Evolutionary conservation across 2,797 vertebrate genomes (phyloP).

Genomic region (Sebastes itinus): DNA sequence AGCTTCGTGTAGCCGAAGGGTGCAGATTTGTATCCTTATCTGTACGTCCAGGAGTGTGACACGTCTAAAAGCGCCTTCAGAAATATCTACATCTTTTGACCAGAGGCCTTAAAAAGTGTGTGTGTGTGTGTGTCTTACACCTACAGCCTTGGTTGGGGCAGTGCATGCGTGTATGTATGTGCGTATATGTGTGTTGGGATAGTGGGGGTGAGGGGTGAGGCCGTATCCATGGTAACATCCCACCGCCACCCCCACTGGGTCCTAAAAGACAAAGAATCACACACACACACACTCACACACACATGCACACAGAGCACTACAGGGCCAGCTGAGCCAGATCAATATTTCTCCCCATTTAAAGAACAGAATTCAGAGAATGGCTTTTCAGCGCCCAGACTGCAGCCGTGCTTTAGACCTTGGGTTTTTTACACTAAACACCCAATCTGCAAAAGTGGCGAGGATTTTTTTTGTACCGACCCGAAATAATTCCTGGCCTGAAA

Average conservation of each 20-base stretch:
- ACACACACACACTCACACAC: slow-evolving; percentile 51
- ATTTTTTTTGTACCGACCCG: slow-evolving; percentile 44
- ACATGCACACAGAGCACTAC: slow-evolving; percentile 74
- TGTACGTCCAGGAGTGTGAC: slow-evolving; percentile 53
- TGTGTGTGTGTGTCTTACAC: slow-evolving; percentile 10
- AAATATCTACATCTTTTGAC: slow-evolving; percentile 62
- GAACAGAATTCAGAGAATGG: slow-evolving; percentile 98
- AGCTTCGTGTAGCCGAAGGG: slow-evolving; percentile 36
- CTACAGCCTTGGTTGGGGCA: slow-evolving; percentile 19
- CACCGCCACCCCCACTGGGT: slow-evolving; percentile 73
- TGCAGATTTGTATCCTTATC: slow-evolving; percentile 57
- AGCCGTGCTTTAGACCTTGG: slow-evolving; percentile 80
- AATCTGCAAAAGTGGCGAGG: slow-evolving; percentile 69
- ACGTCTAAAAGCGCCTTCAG: slow-evolving; percentile 42
- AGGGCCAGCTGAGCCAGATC: slow-evolving; percentile 97
- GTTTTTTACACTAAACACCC: slow-evolving; percentile 73
- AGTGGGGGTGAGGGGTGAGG: slow-evolving; percentile 54
- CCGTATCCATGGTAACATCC: slow-evolving; percentile 80
- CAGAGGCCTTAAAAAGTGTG: slow-evolving; percentile 34
- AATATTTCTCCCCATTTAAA: slow-evolving; percentile 99
- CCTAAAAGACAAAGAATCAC: slow-evolving; percentile 79
- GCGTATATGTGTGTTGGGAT: slow-evolving; percentile 18
- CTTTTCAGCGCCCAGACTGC: slow-evolving; percentile 91
- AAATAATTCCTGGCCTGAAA: slow-evolving; percentile 62
- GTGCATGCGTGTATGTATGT: slow-evolving; percentile 21